Base-by-base conservation (phyloP, 2,888 invertebrate genomes). In the Mallateleia sp. region DNA sequence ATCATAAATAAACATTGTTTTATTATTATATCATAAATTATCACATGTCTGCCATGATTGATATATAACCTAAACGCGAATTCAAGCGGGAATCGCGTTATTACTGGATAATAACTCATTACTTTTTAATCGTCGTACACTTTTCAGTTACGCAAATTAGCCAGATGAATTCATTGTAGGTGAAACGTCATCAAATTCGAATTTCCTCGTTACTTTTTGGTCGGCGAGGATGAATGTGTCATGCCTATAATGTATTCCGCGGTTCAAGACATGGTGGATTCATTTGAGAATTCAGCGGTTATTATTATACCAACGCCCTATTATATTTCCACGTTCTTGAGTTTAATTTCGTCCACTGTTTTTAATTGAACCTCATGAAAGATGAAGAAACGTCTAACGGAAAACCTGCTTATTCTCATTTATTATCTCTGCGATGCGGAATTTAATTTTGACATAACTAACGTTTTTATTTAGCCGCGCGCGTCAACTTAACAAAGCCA, bases 321-420 rank as follows among this genome's bases (percentile, higher is more conserved):
- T 77, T 77, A 66, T 56, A 77, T 77, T 77, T 77, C 66, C 22
- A 56, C 66, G 45, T 66, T 66, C 77, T 66, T 77, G 77, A 66
- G 45, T 77, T 77, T 77, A 64, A 77, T 77, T 77, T 77, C 77
- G 56, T 66, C 34, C 77, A 56, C 20, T 64, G 54, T 77, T 56
- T 77, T 77, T 77, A 77, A 77, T 77, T 77, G 66, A 66, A 77
- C 66, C 25, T 66, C 42, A 56, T 66, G 77, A 77, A 66, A 66
- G 77, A 66, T 45, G 25, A 22, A 52, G 25, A 62, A 52, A n/a
- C 20, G n/a, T 75, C 64, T 60, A 45, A 60, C 62, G 34, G 22
- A n/a, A n/a, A 38, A 34, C 50, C 24, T 62, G 74, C 38, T 52
- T 75, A 38, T 45, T 42, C 28, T n/a, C 56, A 66, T 75, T 75